Base-by-base conservation (phyloP, 2,888 invertebrate species). In the Didymodactylos carnosus region DNA sequence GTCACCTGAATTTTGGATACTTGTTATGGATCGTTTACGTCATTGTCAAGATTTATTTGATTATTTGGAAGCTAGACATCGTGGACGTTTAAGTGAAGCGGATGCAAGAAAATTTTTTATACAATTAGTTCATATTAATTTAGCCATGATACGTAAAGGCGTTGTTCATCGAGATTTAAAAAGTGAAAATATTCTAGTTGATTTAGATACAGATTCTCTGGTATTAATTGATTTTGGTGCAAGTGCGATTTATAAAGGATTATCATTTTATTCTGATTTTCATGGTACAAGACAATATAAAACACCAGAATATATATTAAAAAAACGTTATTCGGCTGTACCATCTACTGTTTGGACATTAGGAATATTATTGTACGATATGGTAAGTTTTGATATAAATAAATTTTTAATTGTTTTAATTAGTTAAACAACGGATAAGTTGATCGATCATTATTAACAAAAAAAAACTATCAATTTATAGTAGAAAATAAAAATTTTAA, bases 241-340 rank as follows among this genome's bases (percentile, higher is more conserved):
- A 39, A 87, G 87, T 73, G 86, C 87, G 43, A 84, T 85, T 78
- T 80, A 86, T 73, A 85, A 85, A 79, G 85, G 73, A 81, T 19
- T 35, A 35, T 62, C 53, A 11, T 80, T 84, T 76, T 88, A 87
- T 83, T 85, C 85, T 70, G 86, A 87, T 76, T 87, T 87, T 82
- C 87, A 88, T 82, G 87, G 87, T 75, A 87, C 87, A n/a, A 81
- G 87, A 76, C 87, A 87, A 43, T 88, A 88, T 81, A 85, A 86
- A 77, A 87, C 87, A 19, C 87, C 87, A 11, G 87, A 88, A 79
- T 88, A 87, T 87, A 86, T 87, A 76, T 80, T 83, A 53, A 80
- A 82, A 76, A 83, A 84, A 72, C 80, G 85, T 29, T 87, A 87
- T 80, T 82, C 86, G 76, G 87, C 86, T 13, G 80, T 83, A 14